Base-by-base conservation (phyloP, 2,888 invertebrate genomes). In the Artemia sinica region DNA sequence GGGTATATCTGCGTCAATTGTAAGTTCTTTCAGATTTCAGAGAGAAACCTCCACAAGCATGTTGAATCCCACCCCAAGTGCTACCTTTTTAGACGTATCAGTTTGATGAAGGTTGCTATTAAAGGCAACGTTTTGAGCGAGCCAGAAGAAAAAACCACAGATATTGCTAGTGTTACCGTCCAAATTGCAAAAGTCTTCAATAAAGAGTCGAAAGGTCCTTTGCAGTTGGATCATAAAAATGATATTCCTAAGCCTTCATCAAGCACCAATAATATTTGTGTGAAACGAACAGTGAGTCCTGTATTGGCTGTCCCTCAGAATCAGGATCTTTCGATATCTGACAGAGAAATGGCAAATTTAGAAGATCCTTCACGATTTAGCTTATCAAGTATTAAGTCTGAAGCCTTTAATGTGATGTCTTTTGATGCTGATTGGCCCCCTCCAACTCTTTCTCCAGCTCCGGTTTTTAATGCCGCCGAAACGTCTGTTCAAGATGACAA, bases 1-100 rank as follows among this genome's bases (percentile, higher is more conserved):
- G 86, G 85, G 0, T 85, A 84, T 74, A 80, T 88, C 5, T 89
- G 89, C 74, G 81, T 82, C 4, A 80, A 82, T 70, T 90, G 90
- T 75, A 84, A 89, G 75, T 90, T 82, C 72, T 81, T 86, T 2
- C 90, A 90, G 77, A 75, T 88, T 72, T 80, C 81, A 8, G 77
- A 82, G 67, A 77, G 79, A 51, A 84, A 84, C 74, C 77, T 88
- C 0, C 82, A 84, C 71, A 80, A 80, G 0, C 89, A 90, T 73
- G 79, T 86, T 0, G 79, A 8, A 12, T 66, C 50, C 5, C 68
- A 70, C 28, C 50, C 52, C 4, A 51, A 66, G 7, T 66, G 68
- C 48, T 12, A 51, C 48, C 48, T 50, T 7, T 50, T 65, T 14
- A 50, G 13, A 13, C 65, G 68, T 10, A 49, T 58, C 10, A 58